Percentiles rank a stretch among this genome's conserved stretches.
phyloP scores from a whole-genome alignment of 2,888 invertebrate genomes.

The Parnassius apollo region DNA sequence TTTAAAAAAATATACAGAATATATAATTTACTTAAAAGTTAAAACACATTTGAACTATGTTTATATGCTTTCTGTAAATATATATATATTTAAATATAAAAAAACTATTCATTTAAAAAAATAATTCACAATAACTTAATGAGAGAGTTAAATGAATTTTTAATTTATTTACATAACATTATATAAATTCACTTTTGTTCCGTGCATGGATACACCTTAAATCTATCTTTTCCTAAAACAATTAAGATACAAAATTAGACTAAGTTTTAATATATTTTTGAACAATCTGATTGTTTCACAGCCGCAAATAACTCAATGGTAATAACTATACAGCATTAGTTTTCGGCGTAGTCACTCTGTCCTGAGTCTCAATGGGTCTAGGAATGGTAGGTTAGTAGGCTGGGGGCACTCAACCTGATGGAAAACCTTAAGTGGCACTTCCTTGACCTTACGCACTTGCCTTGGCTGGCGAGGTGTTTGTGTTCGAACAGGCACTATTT shows the following conservation, averaged over 20 bases:
- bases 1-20: no score
- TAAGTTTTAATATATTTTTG: background rate
- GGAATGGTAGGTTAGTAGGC: slow-evolving; percentile 57
- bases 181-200: no score
- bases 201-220: no score
- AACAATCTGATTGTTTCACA: slow-evolving; percentile 9
- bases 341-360: slow-evolving; percentile 69
- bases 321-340: slow-evolving; percentile 59
- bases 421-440: slow-evolving; percentile 70
- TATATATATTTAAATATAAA: no score
- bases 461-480: slow-evolving; percentile 32
- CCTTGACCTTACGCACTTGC: slow-evolving; percentile 48
- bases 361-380: slow-evolving; percentile 64
- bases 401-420: slow-evolving; percentile 58
- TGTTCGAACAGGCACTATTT: slow-evolving; percentile 55
- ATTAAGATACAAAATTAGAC: background rate
- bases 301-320: slow-evolving; percentile 41
- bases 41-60: no score
- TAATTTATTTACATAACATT: no score
- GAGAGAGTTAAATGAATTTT: no score
- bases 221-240: background rate
- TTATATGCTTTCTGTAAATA: no score
- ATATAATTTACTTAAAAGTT: no score
- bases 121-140: no score
- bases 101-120: no score